Conservation (phyloP, 2,888 invertebrate genomes). For the Trichogramma evanescens region DNA sequence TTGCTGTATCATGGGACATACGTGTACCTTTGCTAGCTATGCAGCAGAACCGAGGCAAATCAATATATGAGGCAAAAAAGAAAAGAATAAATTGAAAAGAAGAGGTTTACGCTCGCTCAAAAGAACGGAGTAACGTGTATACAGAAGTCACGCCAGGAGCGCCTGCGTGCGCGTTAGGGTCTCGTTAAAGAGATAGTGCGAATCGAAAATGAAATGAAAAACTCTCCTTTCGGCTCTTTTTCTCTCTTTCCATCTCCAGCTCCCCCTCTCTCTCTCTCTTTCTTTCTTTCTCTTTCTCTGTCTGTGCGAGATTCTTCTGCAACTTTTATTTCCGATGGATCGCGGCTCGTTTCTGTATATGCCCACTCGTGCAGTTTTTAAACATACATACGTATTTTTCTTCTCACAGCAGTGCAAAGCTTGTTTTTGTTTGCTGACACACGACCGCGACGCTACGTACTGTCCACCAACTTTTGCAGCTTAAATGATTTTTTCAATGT, state of each 20-base stretch:
- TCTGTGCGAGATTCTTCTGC: not conserved
- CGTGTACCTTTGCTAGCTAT: too few species aligned
- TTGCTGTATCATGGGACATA: too few species aligned
- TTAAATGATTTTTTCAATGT: conserved; percentile 9
- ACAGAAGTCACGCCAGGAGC: not conserved
- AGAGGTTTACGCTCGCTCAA: not conserved
- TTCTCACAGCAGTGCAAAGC: not conserved
- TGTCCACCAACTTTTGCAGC: not conserved
- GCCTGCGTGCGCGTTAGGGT: conserved; percentile 3
- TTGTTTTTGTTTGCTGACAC: conserved; percentile 10
- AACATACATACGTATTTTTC: not conserved
- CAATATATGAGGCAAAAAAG: not conserved
- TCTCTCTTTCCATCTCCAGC: not conserved
- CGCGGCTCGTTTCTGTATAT: not conserved
- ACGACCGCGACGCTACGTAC: not conserved
- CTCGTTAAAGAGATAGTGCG: conserved; percentile 7
- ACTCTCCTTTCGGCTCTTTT: conserved; percentile 11
- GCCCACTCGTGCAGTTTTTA: conserved; percentile 3
- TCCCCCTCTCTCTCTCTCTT: not conserved
- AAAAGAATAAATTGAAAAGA: conserved; percentile 1
- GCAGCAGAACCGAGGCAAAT: too few species aligned
- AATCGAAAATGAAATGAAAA: conserved; percentile 22
- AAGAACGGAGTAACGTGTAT: not conserved
- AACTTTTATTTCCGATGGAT: too few species aligned
- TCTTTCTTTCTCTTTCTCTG: not conserved